Base-by-base conservation (phyloP, 1,140 invertebrate genomes). In the Triops cancriformis region DNA sequence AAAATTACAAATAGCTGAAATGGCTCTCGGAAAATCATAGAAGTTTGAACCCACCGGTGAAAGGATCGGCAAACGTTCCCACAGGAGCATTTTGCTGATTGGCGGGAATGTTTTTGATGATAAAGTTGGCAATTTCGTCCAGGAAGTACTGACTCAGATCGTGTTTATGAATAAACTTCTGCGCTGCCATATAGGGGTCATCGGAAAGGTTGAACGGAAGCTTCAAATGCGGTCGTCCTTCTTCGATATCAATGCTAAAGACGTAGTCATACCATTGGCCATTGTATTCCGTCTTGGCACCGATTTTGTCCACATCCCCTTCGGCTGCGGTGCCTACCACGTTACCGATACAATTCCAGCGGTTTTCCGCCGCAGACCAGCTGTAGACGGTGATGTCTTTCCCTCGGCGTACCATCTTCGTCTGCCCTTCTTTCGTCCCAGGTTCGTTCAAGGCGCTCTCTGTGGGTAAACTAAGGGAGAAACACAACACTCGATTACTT, bases 91-190 rank as follows among this genome's bases (percentile, higher is more conserved):
- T 72, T 75, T 72, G 76, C 10, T 83, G 26, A 85, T 77, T 26
- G 83, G 84, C 85, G 81, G 87, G 86, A 28, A 87, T 88, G 86
- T 98, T 98, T 79, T 90, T 93, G 18, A 95, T 88, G 78, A 98
- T 97, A 84, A 98, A 98, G 85, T 96, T 93, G n/a, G 95, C 95
- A 31, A 98, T 93, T 87, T 97, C 92, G 82, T 98, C 95, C 73
- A 98, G 88, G 85, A 92, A 95, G n/a, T 88, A 87, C 85, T 95
- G 94, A 79, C 91, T 92, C 51, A 99, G 87, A 81, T 92, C 87
- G 84, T 99, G 89, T 81, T 89, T 86, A 78, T 90, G 85, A 31
- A 91, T 86, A 82, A 92, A 92, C 45, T 85, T 84, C 80, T 91
- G 89, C 31, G 91, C 90, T 27, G 88, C 89, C 79, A 86, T 84